These are phyloP conservation scores for Lagria hirta DNA, from an alignment of 2,888 invertebrate genomes.

Conservation along the genomic window DNA sequence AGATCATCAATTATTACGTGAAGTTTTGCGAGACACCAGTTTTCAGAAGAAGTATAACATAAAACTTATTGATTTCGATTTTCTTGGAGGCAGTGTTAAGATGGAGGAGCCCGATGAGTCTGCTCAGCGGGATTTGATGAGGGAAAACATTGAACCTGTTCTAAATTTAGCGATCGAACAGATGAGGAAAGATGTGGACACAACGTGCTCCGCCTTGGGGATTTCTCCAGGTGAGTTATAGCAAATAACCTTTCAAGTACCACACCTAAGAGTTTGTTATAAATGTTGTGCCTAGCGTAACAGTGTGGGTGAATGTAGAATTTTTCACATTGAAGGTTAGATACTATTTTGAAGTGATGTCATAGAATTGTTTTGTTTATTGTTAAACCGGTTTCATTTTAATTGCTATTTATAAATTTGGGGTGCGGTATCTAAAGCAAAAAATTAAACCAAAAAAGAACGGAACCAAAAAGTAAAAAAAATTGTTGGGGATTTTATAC, in stretches of 20 bases:
- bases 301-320: slow-evolving; percentile 32
- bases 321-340: slow-evolving; percentile 23
- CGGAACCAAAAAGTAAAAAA: too few species aligned
- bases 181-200: slow-evolving; percentile 81
- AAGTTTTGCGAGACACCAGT: slow-evolving; percentile 80
- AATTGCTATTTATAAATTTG: too few species aligned
- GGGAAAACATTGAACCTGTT: slow-evolving; percentile 78
- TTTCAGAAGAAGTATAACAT: slow-evolving; percentile 84
- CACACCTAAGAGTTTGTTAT: slow-evolving; percentile 18
- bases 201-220: slow-evolving; percentile 79
- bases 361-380: background rate
- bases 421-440: too few species aligned
- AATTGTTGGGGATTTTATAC: too few species aligned
- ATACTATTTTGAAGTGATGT: slow-evolving; percentile 20
- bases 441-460: background rate
- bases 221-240: slow-evolving; percentile 80
- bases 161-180: slow-evolving; percentile 84
- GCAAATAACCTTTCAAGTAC: slow-evolving; percentile 16
- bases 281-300: slow-evolving; percentile 3
- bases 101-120: slow-evolving; percentile 67
- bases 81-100: slow-evolving; percentile 59
- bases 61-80: slow-evolving; percentile 71
- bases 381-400: slow-evolving; percentile 2
- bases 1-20: slow-evolving; percentile 77
- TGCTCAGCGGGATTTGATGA: slow-evolving; percentile 51